phyloP scores from a whole-genome alignment of 2,888 invertebrate species.

The Philaethria dido region DNA sequence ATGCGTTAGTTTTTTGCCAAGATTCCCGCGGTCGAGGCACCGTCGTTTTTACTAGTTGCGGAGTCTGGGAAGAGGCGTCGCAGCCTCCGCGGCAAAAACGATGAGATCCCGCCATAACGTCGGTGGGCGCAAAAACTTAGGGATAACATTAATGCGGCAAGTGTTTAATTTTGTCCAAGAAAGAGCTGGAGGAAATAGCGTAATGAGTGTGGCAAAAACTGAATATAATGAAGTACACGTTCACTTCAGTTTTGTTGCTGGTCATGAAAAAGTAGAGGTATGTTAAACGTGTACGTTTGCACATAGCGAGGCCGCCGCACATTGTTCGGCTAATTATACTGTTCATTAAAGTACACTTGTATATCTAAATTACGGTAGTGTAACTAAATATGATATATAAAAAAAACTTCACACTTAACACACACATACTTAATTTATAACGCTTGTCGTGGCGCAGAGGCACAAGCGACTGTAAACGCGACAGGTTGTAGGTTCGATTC shows the following conservation, averaged over 20 bases:
- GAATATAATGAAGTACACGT: constrained; percentile 71
- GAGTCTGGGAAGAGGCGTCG: constrained; percentile 75
- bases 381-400: no score
- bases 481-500: no score
- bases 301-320: constrained; percentile 30
- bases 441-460: no score
- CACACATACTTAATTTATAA: no score
- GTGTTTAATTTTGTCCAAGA: constrained; percentile 82
- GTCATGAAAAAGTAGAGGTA: constrained; percentile 61
- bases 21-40: constrained; percentile 55
- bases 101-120: constrained; percentile 69
- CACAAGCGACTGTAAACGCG: no score
- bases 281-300: constrained; percentile 59
- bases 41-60: constrained; percentile 62
- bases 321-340: constrained; percentile 32
- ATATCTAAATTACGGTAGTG: constrained; percentile 42
- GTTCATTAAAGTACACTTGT: constrained; percentile 27
- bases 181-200: constrained; percentile 81
- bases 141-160: constrained; percentile 80
- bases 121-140: constrained; percentile 70
- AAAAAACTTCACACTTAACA: no score
- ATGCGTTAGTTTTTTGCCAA: constrained; percentile 62
- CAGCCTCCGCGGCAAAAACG: constrained; percentile 63
- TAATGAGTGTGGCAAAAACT: constrained; percentile 80
- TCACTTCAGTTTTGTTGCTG: constrained; percentile 63